Evolutionary conservation across 2,113 vertebrate genomes (phyloP), one percentile per base, ranked within the genome.

Genomic region (Oceanites oceanicus): DNA sequence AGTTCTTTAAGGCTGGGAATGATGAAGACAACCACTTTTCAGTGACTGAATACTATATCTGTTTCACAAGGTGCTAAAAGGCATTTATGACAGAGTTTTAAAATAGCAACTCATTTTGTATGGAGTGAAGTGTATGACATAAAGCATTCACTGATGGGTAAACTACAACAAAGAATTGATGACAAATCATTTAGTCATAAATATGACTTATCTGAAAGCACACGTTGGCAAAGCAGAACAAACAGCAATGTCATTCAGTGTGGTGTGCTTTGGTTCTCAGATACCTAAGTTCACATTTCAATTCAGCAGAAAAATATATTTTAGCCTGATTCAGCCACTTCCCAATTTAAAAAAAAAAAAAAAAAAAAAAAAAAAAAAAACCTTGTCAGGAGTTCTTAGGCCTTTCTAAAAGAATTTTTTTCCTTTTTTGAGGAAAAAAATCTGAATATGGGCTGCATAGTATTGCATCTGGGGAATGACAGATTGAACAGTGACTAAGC

Each of bases 101-200:
- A 94, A 94, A 86, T 58, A 90, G 14, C 40, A 76, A 36, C 13
- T 76, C 11, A 21, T 82, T 82, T 81, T 88, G 5, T 83, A 36
- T 10, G 10, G 13, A 30, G 14, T 47, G 42, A 94, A 32, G 17
- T 34, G 25, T 58, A 62, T 74, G 91, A 71, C 55, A 83, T 79
- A 74, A 91, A 84, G 42, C 23, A 83, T 67, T 91, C 63, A 40
- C 12, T 74, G 68, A 45, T 42, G 72, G n/a, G 66, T 84, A 74
- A 95, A 58, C 19, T 77, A 19, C 52, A 82, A 72, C 21, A 88
- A 90, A 88, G 86, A 83, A 80, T 26, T 53, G 67, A 77, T 76
- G 86, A 94, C 82, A 76, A 88, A 88, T 66, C 55, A 58, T 91
- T 92, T 88, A 86, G 83, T 95, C 75, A 95, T 88, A 68, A 90